Conservation (phyloP, 1,140 invertebrate species). For the Tenebrio molitor region DNA sequence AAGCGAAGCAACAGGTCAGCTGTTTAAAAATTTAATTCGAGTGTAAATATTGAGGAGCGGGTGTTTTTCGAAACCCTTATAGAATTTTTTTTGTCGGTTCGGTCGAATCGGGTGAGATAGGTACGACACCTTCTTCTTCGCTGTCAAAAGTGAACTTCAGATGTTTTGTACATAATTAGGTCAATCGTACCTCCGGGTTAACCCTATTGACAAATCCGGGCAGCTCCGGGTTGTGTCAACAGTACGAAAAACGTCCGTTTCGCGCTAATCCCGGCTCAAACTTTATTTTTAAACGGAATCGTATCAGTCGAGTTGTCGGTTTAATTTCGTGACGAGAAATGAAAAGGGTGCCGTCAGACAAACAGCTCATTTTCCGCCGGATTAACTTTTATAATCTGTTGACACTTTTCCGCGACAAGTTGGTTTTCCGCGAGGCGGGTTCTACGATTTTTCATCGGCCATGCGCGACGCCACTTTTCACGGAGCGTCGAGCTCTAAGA, state of each 20-base stretch:
- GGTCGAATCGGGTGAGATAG: too few relatives aligned
- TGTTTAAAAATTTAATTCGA: too few relatives aligned
- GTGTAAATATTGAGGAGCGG: too few relatives aligned
- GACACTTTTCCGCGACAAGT: conserved; percentile 42
- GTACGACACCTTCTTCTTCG: background rate
- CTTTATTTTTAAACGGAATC: conserved; percentile 23
- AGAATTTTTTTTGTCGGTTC: too few relatives aligned
- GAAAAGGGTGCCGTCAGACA: conserved; percentile 45
- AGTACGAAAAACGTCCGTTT: conserved; percentile 25
- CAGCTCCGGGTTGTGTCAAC: conserved; percentile 18
- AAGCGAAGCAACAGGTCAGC: too few relatives aligned
- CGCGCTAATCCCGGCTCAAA: conserved; percentile 24
- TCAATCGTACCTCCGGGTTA: conserved; percentile 1
- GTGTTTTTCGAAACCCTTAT: too few relatives aligned
- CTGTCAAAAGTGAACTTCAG: background rate
- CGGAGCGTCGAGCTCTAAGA: conserved; percentile 12
- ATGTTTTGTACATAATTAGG: conserved; percentile 12
- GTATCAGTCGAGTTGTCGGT: conserved; percentile 30
- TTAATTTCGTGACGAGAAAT: conserved; percentile 40
- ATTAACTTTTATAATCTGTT: conserved; percentile 50
- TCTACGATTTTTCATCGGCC: conserved; percentile 27
- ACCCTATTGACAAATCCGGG: conserved; percentile 22
- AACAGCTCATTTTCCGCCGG: conserved; percentile 44
- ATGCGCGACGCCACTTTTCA: conserved; percentile 15
- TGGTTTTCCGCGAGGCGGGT: conserved; percentile 32